These are phyloP conservation scores for Macrosoma leucophasiata DNA, from an alignment of 2,888 invertebrate genomes.

Conservation along the genomic window DNA sequence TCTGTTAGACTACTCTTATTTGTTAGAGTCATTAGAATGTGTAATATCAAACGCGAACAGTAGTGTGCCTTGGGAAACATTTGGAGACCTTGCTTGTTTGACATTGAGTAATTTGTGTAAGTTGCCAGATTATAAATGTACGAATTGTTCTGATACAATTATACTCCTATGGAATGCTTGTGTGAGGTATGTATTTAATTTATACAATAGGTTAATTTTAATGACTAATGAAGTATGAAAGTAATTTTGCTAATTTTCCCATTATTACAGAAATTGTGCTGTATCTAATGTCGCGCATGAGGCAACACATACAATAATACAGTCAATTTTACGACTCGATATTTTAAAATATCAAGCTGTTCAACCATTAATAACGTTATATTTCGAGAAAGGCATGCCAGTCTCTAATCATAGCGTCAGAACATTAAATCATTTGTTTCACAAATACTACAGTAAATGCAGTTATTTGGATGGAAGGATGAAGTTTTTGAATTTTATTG, in stretches of 20 bases:
- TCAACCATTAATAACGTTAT: slow-evolving; percentile 51
- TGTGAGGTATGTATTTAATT: slow-evolving; percentile 42
- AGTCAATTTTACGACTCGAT: slow-evolving; percentile 39
- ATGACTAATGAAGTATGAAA: neutral
- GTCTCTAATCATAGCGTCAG: slow-evolving; percentile 43
- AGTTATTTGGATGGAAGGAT: slow-evolving; percentile 38
- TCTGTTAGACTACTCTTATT: slow-evolving; percentile 34
- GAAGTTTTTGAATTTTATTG: slow-evolving; percentile 50
- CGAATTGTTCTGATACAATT: slow-evolving; percentile 10
- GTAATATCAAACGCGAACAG: slow-evolving; percentile 36
- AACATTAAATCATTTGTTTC: slow-evolving; percentile 44
- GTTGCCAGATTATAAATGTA: slow-evolving; percentile 1
- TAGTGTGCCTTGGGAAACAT: slow-evolving; percentile 39
- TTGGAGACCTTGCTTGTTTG: slow-evolving; percentile 38
- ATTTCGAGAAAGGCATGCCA: slow-evolving; percentile 59
- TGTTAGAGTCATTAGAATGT: slow-evolving; percentile 41
- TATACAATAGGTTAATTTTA: neutral
- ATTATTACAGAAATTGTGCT: slow-evolving; percentile 50
- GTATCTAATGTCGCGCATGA: slow-evolving; percentile 38
- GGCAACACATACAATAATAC: slow-evolving; percentile 49
- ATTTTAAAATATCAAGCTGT: slow-evolving; percentile 42
- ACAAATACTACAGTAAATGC: slow-evolving; percentile 54
- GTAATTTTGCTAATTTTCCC: slow-evolving; percentile 12
- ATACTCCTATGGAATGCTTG: slow-evolving; percentile 55
- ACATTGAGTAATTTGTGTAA: slow-evolving; percentile 33